Evolutionary conservation across 2,888 invertebrate species (phyloP).

Genomic region (Deilephila porcellus): DNA sequence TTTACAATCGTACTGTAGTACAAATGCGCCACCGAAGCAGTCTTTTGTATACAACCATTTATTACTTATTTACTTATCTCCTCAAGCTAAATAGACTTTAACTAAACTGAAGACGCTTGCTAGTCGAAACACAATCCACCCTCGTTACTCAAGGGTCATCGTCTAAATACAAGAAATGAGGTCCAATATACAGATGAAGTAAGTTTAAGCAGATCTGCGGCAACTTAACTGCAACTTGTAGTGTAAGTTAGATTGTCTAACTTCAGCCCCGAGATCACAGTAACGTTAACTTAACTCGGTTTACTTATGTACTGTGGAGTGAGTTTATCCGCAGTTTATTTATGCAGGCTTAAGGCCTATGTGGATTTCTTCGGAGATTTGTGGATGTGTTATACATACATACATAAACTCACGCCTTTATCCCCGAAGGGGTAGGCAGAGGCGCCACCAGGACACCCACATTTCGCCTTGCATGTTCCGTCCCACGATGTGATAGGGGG

Average conservation of each 20-base stretch:
- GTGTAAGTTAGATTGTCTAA: conserved; percentile 20
- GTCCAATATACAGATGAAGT: conserved; percentile 11
- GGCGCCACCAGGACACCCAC: too few species aligned
- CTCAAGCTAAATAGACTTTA: neutral
- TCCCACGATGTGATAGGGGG: too few species aligned
- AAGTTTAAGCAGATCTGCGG: conserved; percentile 25
- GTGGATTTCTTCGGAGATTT: neutral
- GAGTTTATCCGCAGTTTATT: conserved; percentile 12
- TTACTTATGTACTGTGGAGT: neutral
- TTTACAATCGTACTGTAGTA: too few species aligned
- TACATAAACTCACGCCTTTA: too few species aligned
- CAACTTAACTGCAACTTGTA: conserved; percentile 25
- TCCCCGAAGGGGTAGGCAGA: too few species aligned
- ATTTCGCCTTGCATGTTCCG: too few species aligned
- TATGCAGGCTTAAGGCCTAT: conserved; percentile 11
- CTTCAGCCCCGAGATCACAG: conserved; percentile 19
- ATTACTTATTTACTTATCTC: too few species aligned
- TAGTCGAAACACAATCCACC: neutral
- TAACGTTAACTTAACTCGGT: conserved; percentile 17
- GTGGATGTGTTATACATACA: neutral
- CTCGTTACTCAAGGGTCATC: neutral
- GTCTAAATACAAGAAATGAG: conserved; percentile 14
- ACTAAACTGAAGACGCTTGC: neutral
- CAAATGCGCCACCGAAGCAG: too few species aligned
- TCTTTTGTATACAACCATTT: too few species aligned